These are phyloP conservation scores for Caranx ignobilis DNA, from an alignment of 2,113 vertebrate genomes.

Conservation along the genomic window DNA sequence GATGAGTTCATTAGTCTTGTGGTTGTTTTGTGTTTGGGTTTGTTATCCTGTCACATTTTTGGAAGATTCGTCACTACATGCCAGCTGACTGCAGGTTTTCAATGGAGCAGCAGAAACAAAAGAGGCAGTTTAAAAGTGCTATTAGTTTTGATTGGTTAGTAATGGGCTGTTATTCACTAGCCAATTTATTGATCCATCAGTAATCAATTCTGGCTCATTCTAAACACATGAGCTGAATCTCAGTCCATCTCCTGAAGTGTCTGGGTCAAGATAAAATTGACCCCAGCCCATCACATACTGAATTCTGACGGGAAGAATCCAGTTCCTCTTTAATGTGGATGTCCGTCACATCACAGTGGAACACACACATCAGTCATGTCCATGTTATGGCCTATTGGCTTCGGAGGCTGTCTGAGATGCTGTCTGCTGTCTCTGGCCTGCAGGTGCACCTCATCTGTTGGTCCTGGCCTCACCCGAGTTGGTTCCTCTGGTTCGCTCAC, in stretches of 20 bases:
- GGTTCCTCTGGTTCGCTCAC: conserved; percentile 44
- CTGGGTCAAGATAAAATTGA: conserved; percentile 38
- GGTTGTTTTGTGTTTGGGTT: conserved; percentile 32
- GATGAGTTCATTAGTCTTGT: conserved; percentile 45
- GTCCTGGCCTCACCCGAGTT: conserved; percentile 33
- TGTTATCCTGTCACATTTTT: conserved; percentile 36
- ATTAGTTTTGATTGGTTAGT: conserved; percentile 70
- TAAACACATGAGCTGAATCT: conserved; percentile 63
- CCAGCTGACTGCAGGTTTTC: conserved; percentile 34
- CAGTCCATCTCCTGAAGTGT: conserved; percentile 66
- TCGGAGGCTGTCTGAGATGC: background rate
- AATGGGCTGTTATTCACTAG: conserved; percentile 69
- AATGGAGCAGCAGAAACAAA: conserved; percentile 58
- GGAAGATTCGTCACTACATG: background rate
- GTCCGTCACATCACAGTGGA: conserved; percentile 41
- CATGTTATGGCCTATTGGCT: conserved; percentile 27
- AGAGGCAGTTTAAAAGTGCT: conserved; percentile 64
- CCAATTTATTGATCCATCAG: conserved; percentile 71
- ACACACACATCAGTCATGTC: conserved; percentile 36
- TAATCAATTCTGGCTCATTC: conserved; percentile 69
- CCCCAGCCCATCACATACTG: conserved; percentile 7
- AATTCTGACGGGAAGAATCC: conserved; percentile 21
- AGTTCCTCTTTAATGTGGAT: conserved; percentile 22
- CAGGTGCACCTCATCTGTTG: conserved; percentile 18
- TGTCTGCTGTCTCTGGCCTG: conserved; percentile 17